Evolutionary conservation across 2,113 vertebrate species (phyloP), one percentile per base, ranked within the genome.

Genomic region (Dinomys branickii): DNA sequence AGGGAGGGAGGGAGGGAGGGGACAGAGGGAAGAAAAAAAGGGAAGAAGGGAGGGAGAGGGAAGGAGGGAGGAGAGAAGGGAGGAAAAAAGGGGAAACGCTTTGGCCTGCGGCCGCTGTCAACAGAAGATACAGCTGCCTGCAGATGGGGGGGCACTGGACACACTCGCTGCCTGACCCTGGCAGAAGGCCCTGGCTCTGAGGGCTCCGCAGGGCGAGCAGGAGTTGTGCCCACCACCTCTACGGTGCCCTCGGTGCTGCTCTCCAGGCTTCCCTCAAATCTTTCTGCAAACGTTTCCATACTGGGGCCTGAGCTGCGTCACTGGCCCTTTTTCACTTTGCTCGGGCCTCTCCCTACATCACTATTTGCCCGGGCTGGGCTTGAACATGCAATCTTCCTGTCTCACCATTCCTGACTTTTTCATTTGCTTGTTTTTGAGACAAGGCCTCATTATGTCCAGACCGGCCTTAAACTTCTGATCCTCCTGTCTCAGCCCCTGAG

Each of bases 141-240:
- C 7, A n/a, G 11, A 19, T n/a, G 3, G 22, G 28, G 22, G 7
- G 0, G 0, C 9, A 47, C 28, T 35, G 61, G 35, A 61, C 73
- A n/a, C 12, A n/a, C 50, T 35, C 44, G 19, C 35, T 9, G 8
- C 11, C 35, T 3, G 16, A 73, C 14, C 30, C 30, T 85, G 24
- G 7, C 52, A 47, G 35, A 19, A 59, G 5, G 35, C 59, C 3
- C 14, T 24, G 47, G 47, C 28, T 14, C 12, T 19, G 9, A 59
- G 44, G 9, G 16, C 16, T 28, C 8, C 11, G 8, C 26, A 13
- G 44, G 11, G 33, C 5, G 35, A 22, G 47, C 5, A 33, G 69
- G 54, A 35, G 13, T 50, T 20, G 35, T 20, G 35, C 67, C 35
- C 17, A 20, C 35, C 17, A 17, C 35, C 67, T 69, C 16, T 19